These are phyloP conservation scores for Athripsodes cinereus DNA, from an alignment of 2,888 invertebrate genomes.

Conservation along the genomic window DNA sequence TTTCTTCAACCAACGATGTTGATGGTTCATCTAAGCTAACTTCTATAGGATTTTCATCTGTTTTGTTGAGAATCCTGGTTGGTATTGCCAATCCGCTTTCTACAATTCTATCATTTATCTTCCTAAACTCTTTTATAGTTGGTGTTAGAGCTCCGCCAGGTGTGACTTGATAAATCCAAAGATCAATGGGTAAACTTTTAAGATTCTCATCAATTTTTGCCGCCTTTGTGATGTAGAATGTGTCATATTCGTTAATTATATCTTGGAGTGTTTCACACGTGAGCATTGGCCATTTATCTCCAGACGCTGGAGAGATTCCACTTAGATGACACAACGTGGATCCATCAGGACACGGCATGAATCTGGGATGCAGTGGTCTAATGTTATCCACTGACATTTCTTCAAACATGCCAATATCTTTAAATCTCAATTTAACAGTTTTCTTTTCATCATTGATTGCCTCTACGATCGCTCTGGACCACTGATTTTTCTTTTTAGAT, in stretches of 20 bases:
- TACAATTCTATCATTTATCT: constrained; percentile 60
- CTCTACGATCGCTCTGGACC: constrained; percentile 55
- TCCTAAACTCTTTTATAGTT: constrained; percentile 54
- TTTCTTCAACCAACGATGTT: not conserved
- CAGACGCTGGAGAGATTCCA: constrained; percentile 64
- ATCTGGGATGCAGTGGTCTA: constrained; percentile 46
- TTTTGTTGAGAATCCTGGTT: constrained; percentile 28
- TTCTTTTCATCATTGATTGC: constrained; percentile 37
- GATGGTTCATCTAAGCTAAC: not conserved
- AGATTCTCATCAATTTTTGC: constrained; percentile 45
- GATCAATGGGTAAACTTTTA: constrained; percentile 53
- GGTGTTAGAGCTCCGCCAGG: constrained; percentile 63
- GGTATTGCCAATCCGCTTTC: constrained; percentile 58
- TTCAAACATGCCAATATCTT: constrained; percentile 58
- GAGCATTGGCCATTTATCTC: constrained; percentile 54
- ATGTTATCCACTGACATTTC: constrained; percentile 43
- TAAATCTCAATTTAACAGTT: constrained; percentile 51
- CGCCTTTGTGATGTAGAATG: constrained; percentile 50
- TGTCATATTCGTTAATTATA: constrained; percentile 45
- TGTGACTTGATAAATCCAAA: constrained; percentile 58
- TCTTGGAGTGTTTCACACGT: constrained; percentile 56
- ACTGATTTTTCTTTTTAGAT: constrained; percentile 47
- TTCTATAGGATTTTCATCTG: not conserved
- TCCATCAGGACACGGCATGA: constrained; percentile 48
- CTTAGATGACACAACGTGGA: constrained; percentile 63